Evolutionary conservation across 2,888 invertebrate genomes (phyloP).

Genomic region (Leptopilina syphax): DNA sequence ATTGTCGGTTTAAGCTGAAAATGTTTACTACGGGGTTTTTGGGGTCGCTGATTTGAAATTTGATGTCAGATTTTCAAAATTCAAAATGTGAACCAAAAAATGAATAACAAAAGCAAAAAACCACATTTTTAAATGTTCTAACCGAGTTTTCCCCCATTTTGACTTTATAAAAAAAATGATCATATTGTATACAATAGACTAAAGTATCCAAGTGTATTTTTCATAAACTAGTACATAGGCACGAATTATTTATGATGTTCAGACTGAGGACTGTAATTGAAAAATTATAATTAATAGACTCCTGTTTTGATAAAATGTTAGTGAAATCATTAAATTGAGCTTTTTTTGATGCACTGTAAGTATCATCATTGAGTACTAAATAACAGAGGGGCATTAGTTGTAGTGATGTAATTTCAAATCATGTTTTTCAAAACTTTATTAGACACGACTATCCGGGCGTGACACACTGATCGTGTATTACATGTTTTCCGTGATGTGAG

Average conservation of each 20-base stretch:
- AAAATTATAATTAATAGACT: conserved; percentile 6
- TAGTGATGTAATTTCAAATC: conserved; percentile 39
- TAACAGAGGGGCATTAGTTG: conserved; percentile 24
- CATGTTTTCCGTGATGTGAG: conserved; percentile 34
- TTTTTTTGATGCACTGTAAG: background rate
- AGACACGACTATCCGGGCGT: conserved; percentile 34
- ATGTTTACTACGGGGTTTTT: too few relatives aligned
- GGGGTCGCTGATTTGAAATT: too few relatives aligned
- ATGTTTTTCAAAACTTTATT: conserved; percentile 41
- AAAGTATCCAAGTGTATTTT: too few relatives aligned
- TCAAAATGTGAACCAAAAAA: too few relatives aligned
- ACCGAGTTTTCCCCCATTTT: too few relatives aligned
- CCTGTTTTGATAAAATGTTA: conserved; percentile 7
- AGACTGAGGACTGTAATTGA: background rate
- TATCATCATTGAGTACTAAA: conserved; percentile 14
- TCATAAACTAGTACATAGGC: background rate
- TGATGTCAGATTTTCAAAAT: too few relatives aligned
- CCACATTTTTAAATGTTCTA: too few relatives aligned
- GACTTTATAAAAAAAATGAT: too few relatives aligned
- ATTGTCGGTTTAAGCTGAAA: too few relatives aligned
- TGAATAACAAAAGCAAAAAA: too few relatives aligned
- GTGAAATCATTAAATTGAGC: conserved; percentile 13
- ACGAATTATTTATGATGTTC: background rate
- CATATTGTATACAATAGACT: too few relatives aligned
- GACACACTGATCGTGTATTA: conserved; percentile 34